Conservation (phyloP, 2,888 invertebrate genomes). For the Creontiades dilutus region DNA sequence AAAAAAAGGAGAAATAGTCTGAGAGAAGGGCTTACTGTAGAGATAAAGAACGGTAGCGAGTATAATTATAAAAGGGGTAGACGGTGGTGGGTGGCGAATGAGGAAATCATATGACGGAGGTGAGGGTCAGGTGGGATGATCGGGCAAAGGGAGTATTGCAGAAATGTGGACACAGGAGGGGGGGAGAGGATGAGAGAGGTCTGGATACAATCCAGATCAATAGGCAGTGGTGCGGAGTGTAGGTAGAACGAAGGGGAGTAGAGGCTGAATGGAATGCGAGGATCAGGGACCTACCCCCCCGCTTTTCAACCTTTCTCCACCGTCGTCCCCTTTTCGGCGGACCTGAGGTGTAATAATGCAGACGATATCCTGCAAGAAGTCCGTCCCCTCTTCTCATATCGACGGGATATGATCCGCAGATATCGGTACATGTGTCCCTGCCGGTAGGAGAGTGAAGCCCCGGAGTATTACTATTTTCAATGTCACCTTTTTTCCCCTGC, state of each 20-base stretch:
- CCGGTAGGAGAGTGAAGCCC: neutral
- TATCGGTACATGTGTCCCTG: conserved; percentile 7
- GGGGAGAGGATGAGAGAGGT: conserved; percentile 73
- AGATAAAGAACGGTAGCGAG: conserved; percentile 37
- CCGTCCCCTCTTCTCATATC: neutral
- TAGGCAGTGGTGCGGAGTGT: conserved; percentile 59
- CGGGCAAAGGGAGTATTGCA: conserved; percentile 37
- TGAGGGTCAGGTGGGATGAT: conserved; percentile 74
- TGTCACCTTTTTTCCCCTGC: neutral
- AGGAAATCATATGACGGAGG: conserved; percentile 68
- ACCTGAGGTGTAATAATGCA: conserved; percentile 63
- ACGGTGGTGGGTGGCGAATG: conserved; percentile 42
- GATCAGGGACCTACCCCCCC: neutral
- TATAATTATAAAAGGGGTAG: conserved; percentile 60
- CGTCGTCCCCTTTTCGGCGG: conserved; percentile 1
- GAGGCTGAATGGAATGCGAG: conserved; percentile 67
- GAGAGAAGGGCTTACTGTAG: conserved; percentile 16
- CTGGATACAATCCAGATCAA: conserved; percentile 71
- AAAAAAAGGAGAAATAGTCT: neutral
- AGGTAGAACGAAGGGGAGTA: conserved; percentile 70
- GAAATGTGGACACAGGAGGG: neutral
- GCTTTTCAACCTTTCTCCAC: neutral
- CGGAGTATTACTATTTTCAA: neutral
- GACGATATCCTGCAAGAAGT: conserved; percentile 30
- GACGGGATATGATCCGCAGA: conserved; percentile 21